Evolutionary conservation across 2,113 vertebrate species (phyloP), one percentile per base, ranked within the genome.

Genomic region (Butorides virescens): DNA sequence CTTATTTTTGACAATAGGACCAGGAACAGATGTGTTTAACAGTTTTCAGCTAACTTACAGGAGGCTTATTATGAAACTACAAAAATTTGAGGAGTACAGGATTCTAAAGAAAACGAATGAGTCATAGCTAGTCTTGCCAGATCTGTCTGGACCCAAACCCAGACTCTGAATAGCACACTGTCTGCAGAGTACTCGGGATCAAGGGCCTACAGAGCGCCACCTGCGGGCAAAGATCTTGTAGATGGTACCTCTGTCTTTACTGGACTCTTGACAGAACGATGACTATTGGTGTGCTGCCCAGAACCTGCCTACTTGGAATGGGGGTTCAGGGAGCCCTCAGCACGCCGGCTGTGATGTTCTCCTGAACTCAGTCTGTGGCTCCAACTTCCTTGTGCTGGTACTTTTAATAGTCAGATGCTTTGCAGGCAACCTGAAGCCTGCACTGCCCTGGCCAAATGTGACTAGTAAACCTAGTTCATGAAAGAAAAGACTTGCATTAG

Each of bases 61-160:
- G 52, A 90, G 74, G 46, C 71, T 90, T 95, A 93, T 93, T 96
- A 61, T 83, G 81, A 95, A 95, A 90, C 75, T 81, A 84, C 62
- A 92, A 88, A 82, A 93, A 92, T n/a, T 19, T 73, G 78, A 90
- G 90, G 81, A 93, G 75, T 77, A 72, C 61, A 77, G 88, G 50
- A 70, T 95, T 92, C 90, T 96, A 50, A 90, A 92, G 91, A 93
- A 96, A 93, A 88, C 6, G 7, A 86, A 8, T 95, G 95, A 95
- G 61, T 96, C 95, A 92, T 87, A 92, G 47, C 61, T 39, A 56
- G 61, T 3, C 59, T 81, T 89, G 93, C 89, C 95, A 97, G 73
- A 95, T 95, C 65, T 87, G 47, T 68, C 80, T 97, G 80, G 80
- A 53, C 70, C 37, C 55, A 61, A 78, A 65, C 61, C 23, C 70